Evolutionary conservation across 2,888 invertebrate species (phyloP).

Genomic region (Thereva unica): DNA sequence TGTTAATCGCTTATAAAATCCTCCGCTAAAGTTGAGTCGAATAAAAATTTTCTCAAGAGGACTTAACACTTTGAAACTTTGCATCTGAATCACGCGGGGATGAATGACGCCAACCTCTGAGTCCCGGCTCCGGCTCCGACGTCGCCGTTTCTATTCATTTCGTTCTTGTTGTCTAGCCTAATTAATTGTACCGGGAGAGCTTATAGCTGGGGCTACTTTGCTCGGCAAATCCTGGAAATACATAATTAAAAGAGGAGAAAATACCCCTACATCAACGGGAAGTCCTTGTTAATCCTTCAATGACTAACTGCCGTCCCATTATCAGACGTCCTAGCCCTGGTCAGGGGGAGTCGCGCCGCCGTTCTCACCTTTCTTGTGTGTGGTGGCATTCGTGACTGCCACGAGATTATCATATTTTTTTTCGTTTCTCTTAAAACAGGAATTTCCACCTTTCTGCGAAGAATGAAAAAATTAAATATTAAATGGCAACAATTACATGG

Average conservation of each 20-base stretch:
- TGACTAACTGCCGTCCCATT: too few relatives aligned
- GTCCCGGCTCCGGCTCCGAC: background rate
- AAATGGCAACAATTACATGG: too few relatives aligned
- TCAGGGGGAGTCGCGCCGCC: too few relatives aligned
- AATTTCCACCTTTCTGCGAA: too few relatives aligned
- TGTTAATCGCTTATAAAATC: constrained; percentile 35
- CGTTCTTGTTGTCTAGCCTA: constrained; percentile 13
- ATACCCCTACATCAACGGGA: too few relatives aligned
- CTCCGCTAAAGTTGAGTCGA: constrained; percentile 11
- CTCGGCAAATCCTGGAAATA: constrained; percentile 4
- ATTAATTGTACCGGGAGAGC: constrained; percentile 29
- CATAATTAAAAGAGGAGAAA: constrained; percentile 26
- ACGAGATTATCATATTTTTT: too few relatives aligned
- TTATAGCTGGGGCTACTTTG: constrained; percentile 24
- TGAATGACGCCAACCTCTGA: constrained; percentile 9
- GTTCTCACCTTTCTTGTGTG: too few relatives aligned
- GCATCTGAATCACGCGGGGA: constrained; percentile 2
- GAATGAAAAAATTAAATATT: too few relatives aligned
- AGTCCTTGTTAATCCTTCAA: too few relatives aligned
- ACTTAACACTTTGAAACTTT: constrained; percentile 33
- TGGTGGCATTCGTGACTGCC: too few relatives aligned
- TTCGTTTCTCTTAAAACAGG: too few relatives aligned
- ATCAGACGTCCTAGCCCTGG: too few relatives aligned
- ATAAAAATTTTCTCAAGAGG: constrained; percentile 17
- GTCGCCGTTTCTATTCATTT: constrained; percentile 1